phyloP scores from a whole-genome alignment of 2,797 vertebrate genomes.

The Kryptolebias ocellatus region DNA sequence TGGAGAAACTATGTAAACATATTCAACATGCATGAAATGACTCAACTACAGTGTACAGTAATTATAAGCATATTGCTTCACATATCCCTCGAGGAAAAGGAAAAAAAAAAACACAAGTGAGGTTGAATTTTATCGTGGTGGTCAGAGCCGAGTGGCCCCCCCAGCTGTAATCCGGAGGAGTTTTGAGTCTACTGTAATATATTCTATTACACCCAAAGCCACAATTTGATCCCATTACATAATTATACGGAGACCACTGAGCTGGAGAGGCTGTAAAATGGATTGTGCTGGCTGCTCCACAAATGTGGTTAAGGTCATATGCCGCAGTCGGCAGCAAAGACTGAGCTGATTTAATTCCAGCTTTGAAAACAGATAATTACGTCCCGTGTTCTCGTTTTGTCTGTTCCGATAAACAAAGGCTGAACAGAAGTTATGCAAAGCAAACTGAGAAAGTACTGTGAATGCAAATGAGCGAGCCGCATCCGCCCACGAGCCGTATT shows the following conservation, averaged over 20 bases:
- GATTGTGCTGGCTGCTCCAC: slow-evolving; percentile 52
- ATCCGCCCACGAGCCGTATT: slow-evolving; percentile 57
- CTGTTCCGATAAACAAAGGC: slow-evolving; percentile 39
- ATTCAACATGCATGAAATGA: slow-evolving; percentile 33
- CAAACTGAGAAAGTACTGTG: slow-evolving; percentile 40
- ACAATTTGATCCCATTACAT: slow-evolving; percentile 62
- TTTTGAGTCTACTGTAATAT: slow-evolving; percentile 56
- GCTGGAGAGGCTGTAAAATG: slow-evolving; percentile 52
- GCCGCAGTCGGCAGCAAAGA: slow-evolving; percentile 37
- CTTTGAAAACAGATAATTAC: slow-evolving; percentile 38
- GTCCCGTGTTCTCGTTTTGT: slow-evolving; percentile 28
- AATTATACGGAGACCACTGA: slow-evolving; percentile 63
- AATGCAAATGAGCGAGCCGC: slow-evolving; percentile 53
- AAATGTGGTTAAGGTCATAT: slow-evolving; percentile 60
- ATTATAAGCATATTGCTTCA: slow-evolving; percentile 59
- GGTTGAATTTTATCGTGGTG: slow-evolving; percentile 41
- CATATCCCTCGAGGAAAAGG: slow-evolving; percentile 32
- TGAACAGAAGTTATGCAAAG: slow-evolving; percentile 45
- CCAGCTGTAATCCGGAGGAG: slow-evolving; percentile 38
- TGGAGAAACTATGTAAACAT: slow-evolving; percentile 29
- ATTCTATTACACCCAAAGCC: slow-evolving; percentile 63
- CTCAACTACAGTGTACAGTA: slow-evolving; percentile 39
- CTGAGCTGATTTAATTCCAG: slow-evolving; percentile 36
- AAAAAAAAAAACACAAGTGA: slow-evolving; percentile 3
- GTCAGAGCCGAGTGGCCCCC: slow-evolving; percentile 30